Evolutionary conservation across 2,888 invertebrate genomes (phyloP).

Genomic region (Athripsodes cinereus): DNA sequence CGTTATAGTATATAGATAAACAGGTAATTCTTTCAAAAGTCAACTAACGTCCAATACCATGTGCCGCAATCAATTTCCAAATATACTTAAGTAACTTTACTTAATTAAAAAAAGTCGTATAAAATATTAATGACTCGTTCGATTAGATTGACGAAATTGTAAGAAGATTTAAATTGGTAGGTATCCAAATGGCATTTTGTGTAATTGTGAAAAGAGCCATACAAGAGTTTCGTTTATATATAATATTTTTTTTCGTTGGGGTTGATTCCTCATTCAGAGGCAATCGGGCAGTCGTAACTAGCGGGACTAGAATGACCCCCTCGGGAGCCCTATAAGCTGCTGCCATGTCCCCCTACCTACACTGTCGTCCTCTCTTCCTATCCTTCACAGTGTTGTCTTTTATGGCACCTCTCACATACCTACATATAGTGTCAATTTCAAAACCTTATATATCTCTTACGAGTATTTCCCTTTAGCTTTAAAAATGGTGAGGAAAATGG

Average conservation of each 20-base stretch:
- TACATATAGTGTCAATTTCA: neutral
- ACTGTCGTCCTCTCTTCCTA: neutral
- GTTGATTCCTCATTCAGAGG: conserved; percentile 33
- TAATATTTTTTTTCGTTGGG: conserved; percentile 7
- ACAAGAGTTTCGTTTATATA: too few relatives aligned
- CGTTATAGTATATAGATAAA: too few relatives aligned
- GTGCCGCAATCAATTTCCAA: too few relatives aligned
- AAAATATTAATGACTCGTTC: too few relatives aligned
- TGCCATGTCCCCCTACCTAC: conserved; percentile 27
- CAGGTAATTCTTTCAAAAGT: too few relatives aligned
- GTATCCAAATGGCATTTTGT: too few relatives aligned
- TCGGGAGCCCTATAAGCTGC: conserved; percentile 50
- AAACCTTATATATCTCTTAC: neutral
- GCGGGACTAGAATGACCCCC: conserved; percentile 53
- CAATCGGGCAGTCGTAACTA: conserved; percentile 60
- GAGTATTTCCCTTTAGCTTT: neutral
- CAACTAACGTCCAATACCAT: too few relatives aligned
- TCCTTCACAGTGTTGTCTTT: conserved; percentile 2
- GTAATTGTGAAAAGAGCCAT: too few relatives aligned
- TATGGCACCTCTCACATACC: neutral
- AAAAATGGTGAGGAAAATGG: neutral
- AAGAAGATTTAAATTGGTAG: too few relatives aligned
- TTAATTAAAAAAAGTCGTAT: too few relatives aligned
- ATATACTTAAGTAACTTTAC: too few relatives aligned
- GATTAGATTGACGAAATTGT: too few relatives aligned